Evolutionary conservation across 2,888 invertebrate genomes (phyloP), one percentile per base, ranked within the genome.

Genomic region (Cosmia pyralina): DNA sequence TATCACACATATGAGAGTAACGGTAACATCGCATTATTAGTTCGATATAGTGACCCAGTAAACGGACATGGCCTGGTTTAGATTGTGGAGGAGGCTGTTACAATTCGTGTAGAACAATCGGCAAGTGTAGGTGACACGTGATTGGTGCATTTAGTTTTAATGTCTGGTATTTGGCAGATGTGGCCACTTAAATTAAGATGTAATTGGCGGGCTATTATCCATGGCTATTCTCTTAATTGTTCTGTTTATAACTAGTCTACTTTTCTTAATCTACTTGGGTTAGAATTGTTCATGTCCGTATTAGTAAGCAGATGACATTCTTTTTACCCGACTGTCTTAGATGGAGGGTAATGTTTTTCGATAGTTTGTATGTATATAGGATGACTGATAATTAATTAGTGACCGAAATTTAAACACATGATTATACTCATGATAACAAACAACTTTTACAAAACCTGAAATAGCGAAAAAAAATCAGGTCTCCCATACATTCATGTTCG

Each of bases 31-130:
- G 55, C 67, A 66, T 82, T 81, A 82, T 75, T 78, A 72, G 79
- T 78, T 87, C 79, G 87, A 86, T 86, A 87, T 84, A 89, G 85
- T 92, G 90, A 90, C 90, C 92, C 82, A 91, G 84, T 90, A 85
- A 28, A 83, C 87, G 88, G 89, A 89, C 87, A 83, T 84, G 91
- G 81, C 89, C 90, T 89, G 88, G 91, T 92, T 92, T 90, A 85
- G 82, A 89, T 89, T 75, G 75, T 63, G 13, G 44, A 77, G 44
- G 66, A 82, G 82, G 72, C 82, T 79, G 67, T 62, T 63, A 82
- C 48, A 38, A 81, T 79, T 72, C 69, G 70, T 84, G 85, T 75
- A 82, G 80, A 87, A 88, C 87, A 88, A 88, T 88, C 81, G 79
- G 74, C 77, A 83, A 78, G 75, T 85, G 77, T 17, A 28, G 62